phyloP scores from a whole-genome alignment of 2,888 invertebrate species.

The Troides aeacus region DNA sequence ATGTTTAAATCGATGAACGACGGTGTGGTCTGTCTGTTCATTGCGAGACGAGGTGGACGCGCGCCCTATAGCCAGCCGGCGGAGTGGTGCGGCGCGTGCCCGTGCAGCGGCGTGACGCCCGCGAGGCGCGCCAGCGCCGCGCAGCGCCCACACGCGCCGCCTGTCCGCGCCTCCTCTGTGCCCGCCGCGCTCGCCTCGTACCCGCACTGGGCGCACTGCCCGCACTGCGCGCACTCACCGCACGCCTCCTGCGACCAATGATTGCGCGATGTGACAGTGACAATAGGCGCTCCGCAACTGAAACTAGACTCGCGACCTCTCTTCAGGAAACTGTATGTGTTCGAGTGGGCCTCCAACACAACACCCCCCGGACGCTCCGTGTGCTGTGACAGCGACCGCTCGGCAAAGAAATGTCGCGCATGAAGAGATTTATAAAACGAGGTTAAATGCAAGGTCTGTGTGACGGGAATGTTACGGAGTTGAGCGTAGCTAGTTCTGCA shows the following conservation, averaged over 20 bases:
- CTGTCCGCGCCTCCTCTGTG: conserved; percentile 8
- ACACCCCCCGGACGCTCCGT: conserved; percentile 24
- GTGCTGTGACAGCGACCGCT: neutral
- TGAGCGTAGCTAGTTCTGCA: neutral
- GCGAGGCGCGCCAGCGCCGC: conserved; percentile 83
- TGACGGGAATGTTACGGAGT: neutral
- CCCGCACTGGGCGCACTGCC: conserved; percentile 31
- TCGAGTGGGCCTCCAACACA: conserved; percentile 3
- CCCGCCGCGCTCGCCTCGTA: conserved; percentile 32
- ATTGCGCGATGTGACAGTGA: too few relatives aligned
- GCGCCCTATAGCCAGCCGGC: conserved; percentile 83
- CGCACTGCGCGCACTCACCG: too few relatives aligned
- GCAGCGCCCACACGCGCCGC: conserved; percentile 73
- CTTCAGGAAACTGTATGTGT: too few relatives aligned
- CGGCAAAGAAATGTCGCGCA: too few relatives aligned
- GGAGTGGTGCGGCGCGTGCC: conserved; percentile 83
- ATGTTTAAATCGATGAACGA: conserved; percentile 1
- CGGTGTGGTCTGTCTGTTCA: neutral
- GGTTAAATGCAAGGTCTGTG: too few relatives aligned
- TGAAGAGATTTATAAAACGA: too few relatives aligned
- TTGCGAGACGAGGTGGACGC: neutral
- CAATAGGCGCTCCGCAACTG: too few relatives aligned
- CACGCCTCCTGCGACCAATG: too few relatives aligned
- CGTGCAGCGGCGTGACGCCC: conserved; percentile 87
- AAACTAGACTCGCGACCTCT: too few relatives aligned